phyloP scores from a whole-genome alignment of 2,888 invertebrate genomes.

The Priocnemis perturbator region DNA sequence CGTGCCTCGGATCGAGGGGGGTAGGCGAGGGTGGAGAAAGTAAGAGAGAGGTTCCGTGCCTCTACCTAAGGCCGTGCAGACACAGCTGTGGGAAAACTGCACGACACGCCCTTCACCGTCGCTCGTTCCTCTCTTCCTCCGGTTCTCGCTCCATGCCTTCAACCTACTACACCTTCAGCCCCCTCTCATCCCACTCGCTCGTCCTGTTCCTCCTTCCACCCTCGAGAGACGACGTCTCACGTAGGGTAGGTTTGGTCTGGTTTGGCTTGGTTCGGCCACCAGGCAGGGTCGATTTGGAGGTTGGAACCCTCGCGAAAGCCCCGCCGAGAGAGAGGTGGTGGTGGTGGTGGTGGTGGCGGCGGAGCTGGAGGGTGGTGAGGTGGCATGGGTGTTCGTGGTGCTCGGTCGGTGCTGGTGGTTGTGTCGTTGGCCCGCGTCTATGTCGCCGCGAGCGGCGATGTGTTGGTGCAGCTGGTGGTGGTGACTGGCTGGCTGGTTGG shows the following conservation, averaged over 20 bases:
- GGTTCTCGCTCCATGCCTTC: neutral
- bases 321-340: conserved; percentile 8
- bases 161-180: neutral
- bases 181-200: conserved; percentile 1
- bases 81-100: conserved; percentile 54
- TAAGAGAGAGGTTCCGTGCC: conserved; percentile 37
- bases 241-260: conserved; percentile 40
- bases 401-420: neutral
- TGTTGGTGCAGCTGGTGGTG: conserved; percentile 1
- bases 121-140: conserved; percentile 21
- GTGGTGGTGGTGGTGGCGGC: neutral
- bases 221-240: conserved; percentile 33
- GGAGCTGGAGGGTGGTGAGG: neutral
- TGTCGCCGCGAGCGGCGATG: neutral
- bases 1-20: conserved; percentile 38
- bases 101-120: conserved; percentile 52
- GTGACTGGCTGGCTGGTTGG: conserved; percentile 18
- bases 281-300: conserved; percentile 54
- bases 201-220: conserved; percentile 25
- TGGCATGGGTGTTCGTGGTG: neutral
- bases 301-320: conserved; percentile 40
- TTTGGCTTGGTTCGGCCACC: conserved; percentile 15
- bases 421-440: too few species aligned
- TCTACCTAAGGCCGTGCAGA: conserved; percentile 47
- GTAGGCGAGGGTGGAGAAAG: conserved; percentile 38